Conservation (phyloP, 2,888 invertebrate species). For the Himalopsyche japonica region DNA sequence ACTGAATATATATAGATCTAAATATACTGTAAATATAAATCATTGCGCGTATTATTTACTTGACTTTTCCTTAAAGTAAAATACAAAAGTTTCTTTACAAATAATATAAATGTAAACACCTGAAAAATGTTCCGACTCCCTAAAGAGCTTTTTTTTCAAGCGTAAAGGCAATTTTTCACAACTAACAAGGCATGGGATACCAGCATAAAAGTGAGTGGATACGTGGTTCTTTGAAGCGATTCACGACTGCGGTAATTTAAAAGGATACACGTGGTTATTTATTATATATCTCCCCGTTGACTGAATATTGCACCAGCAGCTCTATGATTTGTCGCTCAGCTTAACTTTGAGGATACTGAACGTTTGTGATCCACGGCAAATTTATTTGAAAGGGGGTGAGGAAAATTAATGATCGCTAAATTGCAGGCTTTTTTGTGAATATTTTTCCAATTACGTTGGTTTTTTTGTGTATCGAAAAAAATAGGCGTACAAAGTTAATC, state of each 20-base stretch:
- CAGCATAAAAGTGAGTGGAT: neutral
- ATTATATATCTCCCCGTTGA: conserved; percentile 11
- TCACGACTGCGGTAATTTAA: conserved; percentile 25
- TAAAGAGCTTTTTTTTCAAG: neutral
- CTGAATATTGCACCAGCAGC: conserved; percentile 27
- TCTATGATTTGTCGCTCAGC: conserved; percentile 25
- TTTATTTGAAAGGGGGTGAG: neutral
- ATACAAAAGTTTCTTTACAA: neutral
- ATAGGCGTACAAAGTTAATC: neutral
- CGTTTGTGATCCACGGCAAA: neutral
- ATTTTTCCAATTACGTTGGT: neutral
- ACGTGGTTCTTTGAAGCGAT: conserved; percentile 4
- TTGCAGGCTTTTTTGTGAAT: neutral
- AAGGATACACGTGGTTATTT: conserved; percentile 28
- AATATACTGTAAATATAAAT: no score
- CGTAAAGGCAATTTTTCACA: neutral
- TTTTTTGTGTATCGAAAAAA: neutral
- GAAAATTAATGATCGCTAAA: neutral
- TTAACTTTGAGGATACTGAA: conserved; percentile 10
- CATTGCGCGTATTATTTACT: neutral
- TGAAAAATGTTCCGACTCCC: neutral
- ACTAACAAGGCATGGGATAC: neutral
- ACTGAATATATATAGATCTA: no score
- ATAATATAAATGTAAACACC: neutral
- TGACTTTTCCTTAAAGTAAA: neutral